phyloP scores from a whole-genome alignment of 2,888 invertebrate species.

The Volucella inflata region DNA sequence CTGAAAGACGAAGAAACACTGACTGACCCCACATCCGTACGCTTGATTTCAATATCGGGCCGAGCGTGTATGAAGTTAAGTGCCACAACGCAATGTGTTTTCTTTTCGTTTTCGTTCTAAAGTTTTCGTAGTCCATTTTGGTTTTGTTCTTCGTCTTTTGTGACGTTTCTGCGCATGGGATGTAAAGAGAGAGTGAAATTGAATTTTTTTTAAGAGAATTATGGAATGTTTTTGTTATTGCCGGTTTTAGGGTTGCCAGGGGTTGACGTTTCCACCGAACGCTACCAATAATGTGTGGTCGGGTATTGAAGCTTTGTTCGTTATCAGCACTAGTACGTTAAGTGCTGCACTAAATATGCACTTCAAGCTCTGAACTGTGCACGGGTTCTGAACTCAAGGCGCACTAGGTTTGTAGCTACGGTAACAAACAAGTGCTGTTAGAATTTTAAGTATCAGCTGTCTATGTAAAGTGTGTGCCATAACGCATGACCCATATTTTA shows the following conservation, averaged over 20 bases:
- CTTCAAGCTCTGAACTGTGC: no score
- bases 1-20: constrained; percentile 68
- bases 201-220: neutral
- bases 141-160: constrained; percentile 9
- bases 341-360: no score
- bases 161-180: neutral
- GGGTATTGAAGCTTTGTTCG: no score
- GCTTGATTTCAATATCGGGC: constrained; percentile 28
- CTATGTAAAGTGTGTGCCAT: no score
- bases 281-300: no score
- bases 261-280: neutral
- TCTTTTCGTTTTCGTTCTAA: constrained; percentile 43
- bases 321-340: no score
- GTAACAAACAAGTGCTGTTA: no score
- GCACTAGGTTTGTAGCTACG: no score
- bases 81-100: constrained; percentile 54
- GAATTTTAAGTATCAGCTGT: no score
- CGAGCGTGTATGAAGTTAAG: constrained; percentile 24
- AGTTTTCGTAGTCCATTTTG: no score
- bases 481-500: no score
- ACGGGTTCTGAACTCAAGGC: no score
- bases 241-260: neutral
- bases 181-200: neutral
- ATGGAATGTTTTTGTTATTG: constrained; percentile 1
- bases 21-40: constrained; percentile 31